phyloP scores from a whole-genome alignment of 2,113 vertebrate genomes.

The Rhodinocichla rosea region DNA sequence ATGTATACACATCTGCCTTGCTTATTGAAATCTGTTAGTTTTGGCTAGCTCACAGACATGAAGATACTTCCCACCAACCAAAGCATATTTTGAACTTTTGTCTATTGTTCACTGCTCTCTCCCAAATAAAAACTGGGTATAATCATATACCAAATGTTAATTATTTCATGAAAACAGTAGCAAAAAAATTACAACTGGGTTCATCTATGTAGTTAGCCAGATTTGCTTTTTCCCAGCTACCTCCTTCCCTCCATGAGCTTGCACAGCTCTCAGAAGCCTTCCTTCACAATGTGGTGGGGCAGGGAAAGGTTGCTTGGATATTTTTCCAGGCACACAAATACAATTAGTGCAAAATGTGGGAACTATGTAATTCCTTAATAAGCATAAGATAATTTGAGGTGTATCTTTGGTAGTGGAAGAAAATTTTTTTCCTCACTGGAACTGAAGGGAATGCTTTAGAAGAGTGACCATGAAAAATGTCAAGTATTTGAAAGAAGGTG shows the following conservation, averaged over 20 bases:
- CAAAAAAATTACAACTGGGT: fast-evolving
- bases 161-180: not conserved
- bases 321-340: not conserved
- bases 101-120: not conserved
- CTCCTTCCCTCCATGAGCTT: not conserved
- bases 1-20: not conserved
- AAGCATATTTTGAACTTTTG: not conserved
- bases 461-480: not conserved
- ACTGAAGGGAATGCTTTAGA: not conserved
- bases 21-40: not conserved
- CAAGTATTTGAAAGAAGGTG: not conserved
- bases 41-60: not conserved
- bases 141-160: not conserved
- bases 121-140: not conserved
- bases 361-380: not conserved
- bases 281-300: not conserved
- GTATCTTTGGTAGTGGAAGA: not conserved
- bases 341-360: not conserved
- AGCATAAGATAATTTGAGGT: not conserved
- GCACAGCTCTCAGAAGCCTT: not conserved
- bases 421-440: not conserved
- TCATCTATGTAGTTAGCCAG: not conserved
- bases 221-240: not conserved
- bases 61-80: not conserved
- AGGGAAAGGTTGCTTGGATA: not conserved